A percentile compares a stretch with the other conserved stretches of the same genome.
Evolutionary conservation across 2,888 invertebrate species (phyloP).

Genomic region (Amiota mariae): DNA sequence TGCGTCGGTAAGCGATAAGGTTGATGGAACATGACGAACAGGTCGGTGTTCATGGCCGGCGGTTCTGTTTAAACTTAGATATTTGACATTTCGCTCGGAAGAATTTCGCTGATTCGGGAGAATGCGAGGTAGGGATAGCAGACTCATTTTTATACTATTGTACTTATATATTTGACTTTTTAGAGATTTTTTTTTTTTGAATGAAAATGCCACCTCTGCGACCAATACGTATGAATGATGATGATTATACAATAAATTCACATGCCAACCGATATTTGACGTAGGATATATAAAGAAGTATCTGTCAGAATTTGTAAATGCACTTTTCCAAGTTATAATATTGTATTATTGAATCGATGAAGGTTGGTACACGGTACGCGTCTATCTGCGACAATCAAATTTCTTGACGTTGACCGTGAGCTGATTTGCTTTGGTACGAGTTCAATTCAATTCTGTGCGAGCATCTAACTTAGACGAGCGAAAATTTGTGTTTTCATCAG

Average conservation of each 20-base stretch:
- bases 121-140: constrained; percentile 58
- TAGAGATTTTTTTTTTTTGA: too few species aligned
- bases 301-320: constrained; percentile 7
- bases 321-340: not conserved
- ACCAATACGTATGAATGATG: not conserved
- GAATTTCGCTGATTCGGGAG: constrained; percentile 44
- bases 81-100: constrained; percentile 58
- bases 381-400: constrained; percentile 47
- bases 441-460: constrained; percentile 54
- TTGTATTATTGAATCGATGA: constrained; percentile 19
- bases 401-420: constrained; percentile 66
- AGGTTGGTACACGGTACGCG: constrained; percentile 12
- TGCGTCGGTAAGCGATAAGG: constrained; percentile 58
- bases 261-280: constrained; percentile 34
- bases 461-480: constrained; percentile 29
- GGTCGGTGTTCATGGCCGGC: constrained; percentile 44
- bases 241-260: constrained; percentile 37
- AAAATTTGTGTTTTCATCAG: constrained; percentile 36
- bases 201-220: constrained; percentile 17
- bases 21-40: constrained; percentile 50
- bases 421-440: constrained; percentile 57
- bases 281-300: constrained; percentile 28
- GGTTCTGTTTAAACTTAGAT: constrained; percentile 62
- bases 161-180: not conserved
- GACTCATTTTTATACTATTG: constrained; percentile 54